These are phyloP conservation scores for Proisotoma minuta DNA, from an alignment of 2,888 invertebrate genomes.

Conservation along the genomic window DNA sequence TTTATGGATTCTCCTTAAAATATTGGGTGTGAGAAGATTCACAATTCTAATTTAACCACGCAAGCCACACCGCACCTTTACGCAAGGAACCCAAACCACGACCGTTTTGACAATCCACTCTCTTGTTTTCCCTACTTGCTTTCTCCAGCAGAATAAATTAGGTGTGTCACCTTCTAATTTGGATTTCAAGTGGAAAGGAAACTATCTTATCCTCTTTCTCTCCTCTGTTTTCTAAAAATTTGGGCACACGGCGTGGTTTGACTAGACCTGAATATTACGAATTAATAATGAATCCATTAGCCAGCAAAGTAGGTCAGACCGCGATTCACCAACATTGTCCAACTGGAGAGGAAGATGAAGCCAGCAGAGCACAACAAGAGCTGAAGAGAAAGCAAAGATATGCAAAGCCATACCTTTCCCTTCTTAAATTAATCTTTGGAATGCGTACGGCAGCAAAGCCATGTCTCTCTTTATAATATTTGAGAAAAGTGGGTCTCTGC, in stretches of 20 bases:
- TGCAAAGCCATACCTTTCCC: too few relatives aligned
- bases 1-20: too few relatives aligned
- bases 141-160: background rate
- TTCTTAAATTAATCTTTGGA: too few relatives aligned
- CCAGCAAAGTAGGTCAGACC: background rate
- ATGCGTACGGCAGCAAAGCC: too few relatives aligned
- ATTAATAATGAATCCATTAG: conserved; percentile 6
- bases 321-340: background rate
- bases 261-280: background rate
- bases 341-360: background rate
- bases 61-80: too few relatives aligned
- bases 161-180: background rate
- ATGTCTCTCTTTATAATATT: too few relatives aligned
- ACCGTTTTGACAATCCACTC: too few relatives aligned
- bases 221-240: background rate
- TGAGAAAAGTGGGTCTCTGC: too few relatives aligned
- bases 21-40: too few relatives aligned
- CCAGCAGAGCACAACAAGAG: background rate
- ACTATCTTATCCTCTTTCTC: background rate
- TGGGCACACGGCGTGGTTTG: too few relatives aligned
- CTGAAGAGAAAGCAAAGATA: background rate
- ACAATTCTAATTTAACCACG: too few relatives aligned
- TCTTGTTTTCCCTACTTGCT: background rate
- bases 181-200: background rate
- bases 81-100: too few relatives aligned